Evolutionary conservation across 2,888 invertebrate species (phyloP).

Genomic region (Toxonevra muliebris): DNA sequence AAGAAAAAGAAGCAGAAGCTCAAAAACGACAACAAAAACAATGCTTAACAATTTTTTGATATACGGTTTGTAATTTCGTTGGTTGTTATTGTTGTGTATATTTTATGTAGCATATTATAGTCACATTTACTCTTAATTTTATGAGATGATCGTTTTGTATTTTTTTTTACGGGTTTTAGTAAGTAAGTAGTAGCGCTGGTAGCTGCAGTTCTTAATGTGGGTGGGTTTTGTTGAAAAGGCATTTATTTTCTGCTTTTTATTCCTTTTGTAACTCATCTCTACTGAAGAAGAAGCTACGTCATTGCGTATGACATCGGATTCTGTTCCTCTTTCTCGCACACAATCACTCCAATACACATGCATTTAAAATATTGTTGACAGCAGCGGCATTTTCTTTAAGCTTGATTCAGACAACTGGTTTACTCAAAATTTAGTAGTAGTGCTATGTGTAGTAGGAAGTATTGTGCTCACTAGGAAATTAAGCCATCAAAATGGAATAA

Average conservation of each 20-base stretch:
- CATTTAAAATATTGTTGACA: too few species aligned
- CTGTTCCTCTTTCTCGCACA: too few species aligned
- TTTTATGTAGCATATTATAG: slow-evolving; percentile 29
- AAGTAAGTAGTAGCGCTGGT: background rate
- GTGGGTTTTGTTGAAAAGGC: slow-evolving; percentile 20
- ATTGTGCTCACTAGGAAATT: too few species aligned
- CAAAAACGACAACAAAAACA: slow-evolving; percentile 32
- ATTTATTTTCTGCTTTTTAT: background rate
- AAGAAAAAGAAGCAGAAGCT: slow-evolving; percentile 7
- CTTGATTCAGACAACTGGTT: too few species aligned
- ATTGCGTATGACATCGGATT: too few species aligned
- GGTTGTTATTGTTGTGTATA: slow-evolving; percentile 22
- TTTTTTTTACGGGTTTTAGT: slow-evolving; percentile 2
- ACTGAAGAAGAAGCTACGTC: background rate
- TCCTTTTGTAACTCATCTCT: too few species aligned
- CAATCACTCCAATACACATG: too few species aligned
- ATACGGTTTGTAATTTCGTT: background rate
- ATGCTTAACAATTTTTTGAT: slow-evolving; percentile 32
- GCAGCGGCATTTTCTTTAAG: too few species aligned
- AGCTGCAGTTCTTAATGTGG: slow-evolving; percentile 20
- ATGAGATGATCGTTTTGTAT: slow-evolving; percentile 35
- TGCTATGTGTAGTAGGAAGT: too few species aligned
- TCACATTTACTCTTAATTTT: slow-evolving; percentile 36
- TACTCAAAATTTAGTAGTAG: too few species aligned
- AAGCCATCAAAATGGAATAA: too few species aligned